Evolutionary conservation across 1,140 invertebrate genomes (phyloP).

Genomic region (Hypsibius dujardini): DNA sequence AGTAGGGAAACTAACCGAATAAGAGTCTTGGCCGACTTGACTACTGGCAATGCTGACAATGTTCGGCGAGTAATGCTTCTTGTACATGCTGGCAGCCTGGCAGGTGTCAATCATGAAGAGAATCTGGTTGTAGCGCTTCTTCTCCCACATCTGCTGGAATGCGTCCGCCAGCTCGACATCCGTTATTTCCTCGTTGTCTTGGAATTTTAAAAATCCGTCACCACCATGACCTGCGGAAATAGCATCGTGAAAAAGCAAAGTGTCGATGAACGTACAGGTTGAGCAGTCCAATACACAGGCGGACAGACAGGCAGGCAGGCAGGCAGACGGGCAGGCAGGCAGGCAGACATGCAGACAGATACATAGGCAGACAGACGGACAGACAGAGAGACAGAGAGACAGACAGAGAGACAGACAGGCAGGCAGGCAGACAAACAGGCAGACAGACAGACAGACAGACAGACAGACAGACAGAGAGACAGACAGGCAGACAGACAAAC

Average conservation of each 20-base stretch:
- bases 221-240: conserved; percentile 71
- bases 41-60: conserved; percentile 90
- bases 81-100: conserved; percentile 95
- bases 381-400: too few relatives aligned
- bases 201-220: conserved; percentile 97
- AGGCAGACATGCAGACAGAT: too few relatives aligned
- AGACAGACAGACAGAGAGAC: too few relatives aligned
- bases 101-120: conserved; percentile 98
- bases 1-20: conserved; percentile 54
- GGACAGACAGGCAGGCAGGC: too few relatives aligned
- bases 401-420: too few relatives aligned
- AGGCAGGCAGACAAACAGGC: too few relatives aligned
- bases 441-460: too few relatives aligned
- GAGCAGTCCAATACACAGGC: too few relatives aligned
- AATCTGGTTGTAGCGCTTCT: conserved; percentile 78
- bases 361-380: too few relatives aligned
- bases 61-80: conserved; percentile 93
- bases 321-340: too few relatives aligned
- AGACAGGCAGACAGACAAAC: too few relatives aligned
- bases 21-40: conserved; percentile 88
- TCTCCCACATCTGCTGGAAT: conserved; percentile 98
- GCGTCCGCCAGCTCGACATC: conserved; percentile 95
- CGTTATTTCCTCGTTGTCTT: conserved; percentile 98
- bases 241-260: background rate
- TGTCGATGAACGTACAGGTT: background rate